Evolutionary conservation across 2,113 vertebrate species (phyloP).

Genomic region (Theristicus caerulescens): DNA sequence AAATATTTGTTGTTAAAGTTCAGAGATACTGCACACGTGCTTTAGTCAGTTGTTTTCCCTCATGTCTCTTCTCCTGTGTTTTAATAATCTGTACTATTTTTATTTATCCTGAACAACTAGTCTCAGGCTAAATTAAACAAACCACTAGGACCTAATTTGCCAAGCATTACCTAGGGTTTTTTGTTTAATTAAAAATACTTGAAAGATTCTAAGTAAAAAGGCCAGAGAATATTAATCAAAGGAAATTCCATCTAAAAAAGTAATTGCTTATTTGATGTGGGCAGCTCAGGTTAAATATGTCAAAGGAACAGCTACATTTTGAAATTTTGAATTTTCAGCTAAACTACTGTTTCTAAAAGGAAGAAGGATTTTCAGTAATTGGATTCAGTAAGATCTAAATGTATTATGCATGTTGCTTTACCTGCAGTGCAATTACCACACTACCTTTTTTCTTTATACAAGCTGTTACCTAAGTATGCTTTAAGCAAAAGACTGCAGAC

Average conservation of each 20-base stretch:
- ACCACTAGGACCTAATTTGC: background rate
- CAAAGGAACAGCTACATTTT: background rate
- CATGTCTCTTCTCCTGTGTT: background rate
- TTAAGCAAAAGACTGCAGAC: background rate
- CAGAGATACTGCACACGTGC: background rate
- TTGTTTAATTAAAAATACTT: slow-evolving; percentile 59
- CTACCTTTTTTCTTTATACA: background rate
- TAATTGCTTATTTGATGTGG: background rate
- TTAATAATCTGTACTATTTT: slow-evolving; percentile 36
- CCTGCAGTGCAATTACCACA: background rate
- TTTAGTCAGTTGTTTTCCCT: background rate
- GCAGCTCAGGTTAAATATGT: slow-evolving; percentile 27
- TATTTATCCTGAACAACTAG: slow-evolving; percentile 11
- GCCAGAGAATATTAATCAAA: slow-evolving; percentile 15
- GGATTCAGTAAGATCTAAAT: background rate
- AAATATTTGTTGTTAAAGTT: background rate
- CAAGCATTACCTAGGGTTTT: background rate
- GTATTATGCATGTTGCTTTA: background rate
- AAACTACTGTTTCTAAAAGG: background rate
- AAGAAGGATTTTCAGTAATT: background rate
- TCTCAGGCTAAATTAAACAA: slow-evolving; percentile 35
- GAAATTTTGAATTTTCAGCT: background rate
- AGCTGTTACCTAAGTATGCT: background rate
- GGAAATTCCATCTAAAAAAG: background rate
- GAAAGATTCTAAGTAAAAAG: slow-evolving; percentile 17